Evolutionary conservation across 2,797 vertebrate genomes (phyloP).

Genomic region (Kryptopterus vitreolus): DNA sequence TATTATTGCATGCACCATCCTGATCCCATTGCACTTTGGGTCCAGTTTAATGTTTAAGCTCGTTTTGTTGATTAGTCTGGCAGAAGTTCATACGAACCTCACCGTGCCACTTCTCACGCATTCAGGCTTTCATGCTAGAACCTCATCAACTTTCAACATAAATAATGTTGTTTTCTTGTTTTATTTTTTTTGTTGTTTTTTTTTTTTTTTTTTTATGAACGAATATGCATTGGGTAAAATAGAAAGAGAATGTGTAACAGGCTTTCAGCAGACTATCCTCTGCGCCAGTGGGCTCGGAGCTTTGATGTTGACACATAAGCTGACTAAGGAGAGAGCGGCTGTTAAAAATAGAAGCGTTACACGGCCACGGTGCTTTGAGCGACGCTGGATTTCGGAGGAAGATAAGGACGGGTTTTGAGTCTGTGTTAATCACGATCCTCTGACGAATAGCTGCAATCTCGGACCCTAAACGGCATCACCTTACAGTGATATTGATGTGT

Average conservation of each 20-base stretch:
- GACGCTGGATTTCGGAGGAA: constrained; percentile 43
- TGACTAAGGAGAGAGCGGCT: constrained; percentile 43
- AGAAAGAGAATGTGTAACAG: constrained; percentile 34
- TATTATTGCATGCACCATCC: background rate
- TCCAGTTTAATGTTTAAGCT: background rate
- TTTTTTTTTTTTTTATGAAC: constrained; percentile 11
- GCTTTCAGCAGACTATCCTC: constrained; percentile 21
- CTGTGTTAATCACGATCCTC: constrained; percentile 46
- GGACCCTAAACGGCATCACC: constrained; percentile 15
- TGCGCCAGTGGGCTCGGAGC: constrained; percentile 34
- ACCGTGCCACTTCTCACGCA: background rate
- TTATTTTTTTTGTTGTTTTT: background rate
- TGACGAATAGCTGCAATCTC: constrained; percentile 27
- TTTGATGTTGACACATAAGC: constrained; percentile 52
- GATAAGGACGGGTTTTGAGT: constrained; percentile 44
- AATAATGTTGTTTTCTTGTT: background rate
- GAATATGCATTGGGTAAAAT: constrained; percentile 14
- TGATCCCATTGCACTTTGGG: background rate
- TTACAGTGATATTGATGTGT: constrained; percentile 16
- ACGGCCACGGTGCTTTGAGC: constrained; percentile 32
- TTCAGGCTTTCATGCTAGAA: background rate
- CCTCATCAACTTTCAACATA: background rate
- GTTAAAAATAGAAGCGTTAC: constrained; percentile 52
- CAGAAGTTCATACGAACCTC: background rate
- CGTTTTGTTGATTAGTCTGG: background rate